A percentile compares a stretch with the other conserved stretches of the same genome.
phyloP scores from a whole-genome alignment of 92 coral and sea anemone species.

The Bergia puertoricense region DNA sequence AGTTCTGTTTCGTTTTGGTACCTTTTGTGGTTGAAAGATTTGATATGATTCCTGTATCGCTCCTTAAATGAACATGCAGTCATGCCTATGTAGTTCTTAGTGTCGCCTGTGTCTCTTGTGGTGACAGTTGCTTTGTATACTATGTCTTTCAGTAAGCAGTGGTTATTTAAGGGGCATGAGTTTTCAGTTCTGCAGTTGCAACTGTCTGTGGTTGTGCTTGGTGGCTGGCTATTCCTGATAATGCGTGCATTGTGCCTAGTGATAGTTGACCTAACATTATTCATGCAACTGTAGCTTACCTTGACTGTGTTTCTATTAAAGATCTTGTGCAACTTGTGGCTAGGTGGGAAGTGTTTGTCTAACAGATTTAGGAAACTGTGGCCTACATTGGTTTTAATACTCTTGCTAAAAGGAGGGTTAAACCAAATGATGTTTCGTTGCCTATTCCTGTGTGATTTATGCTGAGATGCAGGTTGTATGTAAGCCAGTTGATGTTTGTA shows the following conservation, averaged over 20 bases:
- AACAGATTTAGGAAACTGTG: neutral
- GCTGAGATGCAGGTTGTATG: neutral
- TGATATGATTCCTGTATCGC: slow-evolving; percentile 36
- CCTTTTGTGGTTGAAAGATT: slow-evolving; percentile 31
- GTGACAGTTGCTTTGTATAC: slow-evolving; percentile 39
- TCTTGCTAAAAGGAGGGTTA: slow-evolving; percentile 9
- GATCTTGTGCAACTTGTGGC: slow-evolving; percentile 19
- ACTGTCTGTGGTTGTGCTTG: neutral
- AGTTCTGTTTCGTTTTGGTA: slow-evolving; percentile 42
- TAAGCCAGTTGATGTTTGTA: neutral
- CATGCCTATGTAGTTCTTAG: slow-evolving; percentile 42
- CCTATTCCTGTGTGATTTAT: neutral
- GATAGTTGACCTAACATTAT: slow-evolving; percentile 3
- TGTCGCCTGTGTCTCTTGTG: neutral
- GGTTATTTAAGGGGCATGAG: slow-evolving; percentile 19
- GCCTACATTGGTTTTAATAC: slow-evolving; percentile 10
- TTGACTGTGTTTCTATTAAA: slow-evolving; percentile 23
- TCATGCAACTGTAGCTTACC: slow-evolving; percentile 31
- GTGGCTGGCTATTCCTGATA: slow-evolving; percentile 18
- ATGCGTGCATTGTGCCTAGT: slow-evolving; percentile 30
- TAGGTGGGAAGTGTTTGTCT: slow-evolving; percentile 12
- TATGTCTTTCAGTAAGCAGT: slow-evolving; percentile 11
- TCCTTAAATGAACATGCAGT: slow-evolving; percentile 32
- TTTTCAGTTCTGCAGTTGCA: slow-evolving; percentile 36
- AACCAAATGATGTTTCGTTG: slow-evolving; percentile 15